Conservation (phyloP, 2,888 invertebrate species). For the Tenthredo mesomela region DNA sequence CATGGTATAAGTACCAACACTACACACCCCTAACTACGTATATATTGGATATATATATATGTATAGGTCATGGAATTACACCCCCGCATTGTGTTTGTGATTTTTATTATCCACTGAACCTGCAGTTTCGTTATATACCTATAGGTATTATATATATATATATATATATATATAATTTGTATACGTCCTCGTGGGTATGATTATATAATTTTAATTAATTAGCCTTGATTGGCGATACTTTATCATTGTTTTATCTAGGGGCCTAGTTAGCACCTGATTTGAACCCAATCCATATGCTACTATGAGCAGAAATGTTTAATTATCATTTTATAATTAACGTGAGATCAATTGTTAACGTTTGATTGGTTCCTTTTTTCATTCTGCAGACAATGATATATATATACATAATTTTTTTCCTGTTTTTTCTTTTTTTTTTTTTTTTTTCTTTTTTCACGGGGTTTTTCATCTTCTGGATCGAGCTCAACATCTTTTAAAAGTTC, state of each 20-base stretch:
- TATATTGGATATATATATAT: too few relatives aligned
- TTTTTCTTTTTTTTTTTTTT: background rate
- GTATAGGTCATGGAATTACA: too few relatives aligned
- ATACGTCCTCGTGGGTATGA: background rate
- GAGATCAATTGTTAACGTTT: background rate
- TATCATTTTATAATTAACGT: background rate
- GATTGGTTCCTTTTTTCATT: background rate
- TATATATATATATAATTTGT: too few relatives aligned
- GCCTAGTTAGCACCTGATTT: background rate
- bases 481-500: constrained; percentile 3
- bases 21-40: background rate
- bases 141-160: too few relatives aligned
- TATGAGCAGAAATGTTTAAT: background rate
- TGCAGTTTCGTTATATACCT: too few relatives aligned
- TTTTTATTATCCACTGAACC: too few relatives aligned
- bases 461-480: background rate
- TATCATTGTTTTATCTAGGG: background rate
- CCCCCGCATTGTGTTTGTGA: too few relatives aligned
- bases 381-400: background rate
- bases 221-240: background rate
- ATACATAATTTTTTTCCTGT: background rate
- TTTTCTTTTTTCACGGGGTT: background rate
- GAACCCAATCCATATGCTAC: background rate
- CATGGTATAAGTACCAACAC: background rate
- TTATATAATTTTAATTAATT: constrained; percentile 1